A percentile compares a stretch with the other conserved stretches of the same genome.
Conservation (phyloP, 92 coral and sea anemone genomes). For the Epizoanthus fatuus region DNA sequence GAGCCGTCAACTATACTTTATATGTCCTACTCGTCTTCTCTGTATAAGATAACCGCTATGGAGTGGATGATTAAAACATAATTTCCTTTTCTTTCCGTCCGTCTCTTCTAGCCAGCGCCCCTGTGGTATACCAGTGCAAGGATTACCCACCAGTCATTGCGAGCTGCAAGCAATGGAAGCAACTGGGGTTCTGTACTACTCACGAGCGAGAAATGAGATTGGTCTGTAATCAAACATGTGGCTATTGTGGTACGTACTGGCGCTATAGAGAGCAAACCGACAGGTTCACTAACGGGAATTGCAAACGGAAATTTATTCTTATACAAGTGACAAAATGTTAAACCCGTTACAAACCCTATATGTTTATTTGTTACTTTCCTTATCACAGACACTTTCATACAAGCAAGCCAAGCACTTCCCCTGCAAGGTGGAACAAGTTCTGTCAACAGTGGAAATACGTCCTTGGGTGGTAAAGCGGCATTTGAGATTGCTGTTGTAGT, state of each 20-base stretch:
- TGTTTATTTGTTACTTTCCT: background rate
- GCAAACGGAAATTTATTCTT: no score
- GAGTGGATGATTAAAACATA: background rate
- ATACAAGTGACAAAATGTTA: background rate
- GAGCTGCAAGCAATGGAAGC: constrained; percentile 86
- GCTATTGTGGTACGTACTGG: constrained; percentile 69
- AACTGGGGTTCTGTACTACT: constrained; percentile 89
- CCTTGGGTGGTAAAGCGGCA: constrained; percentile 8
- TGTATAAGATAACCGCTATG: no score
- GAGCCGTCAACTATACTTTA: no score
- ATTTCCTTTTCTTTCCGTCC: background rate
- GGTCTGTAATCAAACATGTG: constrained; percentile 82
- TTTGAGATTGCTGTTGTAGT: background rate
- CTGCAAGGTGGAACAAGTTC: background rate
- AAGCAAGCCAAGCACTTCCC: background rate
- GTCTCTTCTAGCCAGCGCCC: constrained; percentile 32
- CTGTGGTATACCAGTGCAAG: constrained; percentile 48
- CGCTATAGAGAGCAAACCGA: background rate
- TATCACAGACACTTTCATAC: no score
- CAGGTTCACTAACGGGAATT: no score
- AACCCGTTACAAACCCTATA: no score
- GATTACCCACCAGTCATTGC: constrained; percentile 76
- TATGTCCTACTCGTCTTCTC: no score
- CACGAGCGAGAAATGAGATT: constrained; percentile 90
- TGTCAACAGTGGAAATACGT: background rate